Percentiles rank a stretch among this genome's conserved stretches.
These are phyloP conservation scores for Ganaspis brasiliensis DNA, from an alignment of 2,888 invertebrate species.

Conservation along the genomic window DNA sequence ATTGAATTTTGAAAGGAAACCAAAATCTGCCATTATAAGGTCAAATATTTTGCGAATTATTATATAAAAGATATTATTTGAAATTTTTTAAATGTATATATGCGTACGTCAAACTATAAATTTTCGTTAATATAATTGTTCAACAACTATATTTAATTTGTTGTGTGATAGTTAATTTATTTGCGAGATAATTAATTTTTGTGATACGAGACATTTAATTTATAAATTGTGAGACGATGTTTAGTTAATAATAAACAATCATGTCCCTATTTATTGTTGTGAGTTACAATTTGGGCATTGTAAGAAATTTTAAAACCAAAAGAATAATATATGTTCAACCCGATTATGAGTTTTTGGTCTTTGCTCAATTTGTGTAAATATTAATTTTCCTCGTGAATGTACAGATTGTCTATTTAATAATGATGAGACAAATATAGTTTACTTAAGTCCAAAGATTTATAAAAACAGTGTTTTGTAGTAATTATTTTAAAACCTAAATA, in stretches of 20 bases:
- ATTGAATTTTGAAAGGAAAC: neutral
- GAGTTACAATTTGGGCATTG: slow-evolving; percentile 7
- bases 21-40: neutral
- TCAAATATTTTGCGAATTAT: neutral
- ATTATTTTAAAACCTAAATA: slow-evolving; percentile 15
- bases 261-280: neutral
- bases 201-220: too few relatives aligned
- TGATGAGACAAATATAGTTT: slow-evolving; percentile 18
- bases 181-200: too few relatives aligned
- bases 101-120: neutral
- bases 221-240: too few relatives aligned
- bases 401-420: slow-evolving; percentile 15
- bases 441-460: slow-evolving; percentile 18
- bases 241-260: neutral
- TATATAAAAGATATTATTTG: neutral
- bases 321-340: slow-evolving; percentile 10
- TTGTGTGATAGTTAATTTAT: too few relatives aligned
- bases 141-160: too few relatives aligned
- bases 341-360: neutral
- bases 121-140: neutral
- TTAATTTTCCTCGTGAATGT: slow-evolving; percentile 18
- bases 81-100: slow-evolving; percentile 6
- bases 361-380: slow-evolving; percentile 19
- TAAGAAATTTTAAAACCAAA: neutral
- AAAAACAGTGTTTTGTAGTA: neutral